Conservation (phyloP, 2,797 vertebrate species). For the Paguma larvata region DNA sequence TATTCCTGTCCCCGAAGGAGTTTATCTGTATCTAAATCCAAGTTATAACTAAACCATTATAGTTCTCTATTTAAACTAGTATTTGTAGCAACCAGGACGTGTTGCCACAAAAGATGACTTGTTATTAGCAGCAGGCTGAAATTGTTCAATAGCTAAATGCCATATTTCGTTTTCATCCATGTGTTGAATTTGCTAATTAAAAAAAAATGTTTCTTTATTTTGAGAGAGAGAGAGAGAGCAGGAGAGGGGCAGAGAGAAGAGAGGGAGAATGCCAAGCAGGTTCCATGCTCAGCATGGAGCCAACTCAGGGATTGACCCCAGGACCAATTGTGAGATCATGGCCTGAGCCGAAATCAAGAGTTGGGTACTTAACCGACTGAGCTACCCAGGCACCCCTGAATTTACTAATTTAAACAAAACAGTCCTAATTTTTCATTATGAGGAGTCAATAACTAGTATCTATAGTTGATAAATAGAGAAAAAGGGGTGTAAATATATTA, state of each 20-base stretch:
- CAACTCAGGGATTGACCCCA: background rate
- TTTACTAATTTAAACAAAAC: background rate
- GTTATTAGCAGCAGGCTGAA: background rate
- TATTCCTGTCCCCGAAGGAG: background rate
- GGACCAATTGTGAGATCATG: background rate
- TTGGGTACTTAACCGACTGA: background rate
- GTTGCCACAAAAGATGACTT: background rate
- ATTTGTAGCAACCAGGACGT: background rate
- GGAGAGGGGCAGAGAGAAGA: background rate
- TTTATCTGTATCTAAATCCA: conserved; percentile 7
- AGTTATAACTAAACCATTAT: background rate
- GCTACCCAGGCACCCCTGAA: background rate
- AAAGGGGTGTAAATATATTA: conserved; percentile 4
- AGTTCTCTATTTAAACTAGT: conserved; percentile 40
- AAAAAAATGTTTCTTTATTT: background rate
- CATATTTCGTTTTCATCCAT: background rate
- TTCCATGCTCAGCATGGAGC: background rate
- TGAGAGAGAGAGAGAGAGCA: background rate
- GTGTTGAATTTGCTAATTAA: conserved; percentile 10
- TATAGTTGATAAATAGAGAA: conserved; percentile 19
- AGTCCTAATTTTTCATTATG: conserved; percentile 15
- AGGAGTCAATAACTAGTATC: background rate
- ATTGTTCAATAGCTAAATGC: background rate
- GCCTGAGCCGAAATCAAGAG: background rate
- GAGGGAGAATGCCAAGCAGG: background rate